Percentiles rank a stretch among this genome's conserved stretches.
Evolutionary conservation across 1,140 invertebrate species (phyloP).

Genomic region (Stegodyphus mimosarum): DNA sequence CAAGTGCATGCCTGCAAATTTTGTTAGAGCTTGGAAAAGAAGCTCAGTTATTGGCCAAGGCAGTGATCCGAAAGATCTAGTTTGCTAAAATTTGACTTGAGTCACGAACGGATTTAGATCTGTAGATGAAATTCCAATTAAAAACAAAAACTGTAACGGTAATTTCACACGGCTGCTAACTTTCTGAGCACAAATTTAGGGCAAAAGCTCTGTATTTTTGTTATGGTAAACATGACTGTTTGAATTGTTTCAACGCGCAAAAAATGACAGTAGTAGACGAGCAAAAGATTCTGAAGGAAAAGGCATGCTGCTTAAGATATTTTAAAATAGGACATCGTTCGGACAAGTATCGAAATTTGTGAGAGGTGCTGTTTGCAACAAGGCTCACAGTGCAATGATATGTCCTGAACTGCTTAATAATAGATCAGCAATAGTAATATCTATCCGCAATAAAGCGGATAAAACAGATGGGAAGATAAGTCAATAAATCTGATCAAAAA

Average conservation of each 20-base stretch:
- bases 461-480: background rate
- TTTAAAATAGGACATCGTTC: background rate
- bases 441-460: background rate
- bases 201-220: slow-evolving; percentile 11
- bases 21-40: slow-evolving; percentile 64
- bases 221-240: background rate
- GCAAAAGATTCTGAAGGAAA: background rate
- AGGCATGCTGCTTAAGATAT: slow-evolving; percentile 11
- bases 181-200: background rate
- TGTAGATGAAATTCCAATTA: background rate
- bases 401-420: background rate
- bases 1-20: slow-evolving; percentile 65
- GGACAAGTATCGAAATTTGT: slow-evolving; percentile 3
- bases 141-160: background rate
- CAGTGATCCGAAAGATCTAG: background rate
- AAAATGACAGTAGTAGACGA: background rate
- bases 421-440: background rate
- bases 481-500: background rate
- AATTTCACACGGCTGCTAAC: background rate
- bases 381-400: background rate
- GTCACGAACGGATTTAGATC: background rate
- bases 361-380: slow-evolving; percentile 5
- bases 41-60: background rate
- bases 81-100: background rate
- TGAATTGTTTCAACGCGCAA: background rate